Base-by-base conservation (phyloP, 2,888 invertebrate species). In the Phragmatobia fuliginosa region DNA sequence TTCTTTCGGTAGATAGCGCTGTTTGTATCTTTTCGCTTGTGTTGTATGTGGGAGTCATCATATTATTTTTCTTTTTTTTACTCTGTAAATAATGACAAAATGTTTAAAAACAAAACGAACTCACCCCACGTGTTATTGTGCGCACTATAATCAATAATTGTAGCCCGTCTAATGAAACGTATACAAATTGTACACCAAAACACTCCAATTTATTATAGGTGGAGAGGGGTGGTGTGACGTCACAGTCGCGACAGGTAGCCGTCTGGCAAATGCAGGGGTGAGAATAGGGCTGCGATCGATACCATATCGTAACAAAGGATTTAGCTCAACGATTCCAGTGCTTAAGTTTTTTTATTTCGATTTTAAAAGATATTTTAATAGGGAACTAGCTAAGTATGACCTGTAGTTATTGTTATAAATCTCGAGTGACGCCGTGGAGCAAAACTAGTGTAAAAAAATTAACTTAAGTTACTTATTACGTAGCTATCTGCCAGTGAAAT, bases 211-310 rank as follows among this genome's bases (percentile, higher is more conserved):
- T 58, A 68, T 36, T 62, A 33, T 67, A 62, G 28, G 33, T 28
- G 36, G 59, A 52, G 31, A 49, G 45, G 62, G 64, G 77, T 67
- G 77, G 69, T 67, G 61, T 78, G 79, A 81, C 81, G 81, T 81
- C 81, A 81, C 71, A 68, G 68, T 66, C 71, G 79, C 81, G 82
- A 72, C 82, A 82, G 82, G 82, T 81, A 82, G 70, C 75, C 74
- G 73, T 73, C 75, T 77, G 76, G 81, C 80, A 79, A 81, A 80
- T 82, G 77, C 78, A 77, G 80, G 77, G 81, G 82, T 74, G 80
- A 78, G 72, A 70, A 62, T 81, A 81, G 81, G 81, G 79, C 70
- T 81, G 81, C 81, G 73, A 76, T 82, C 81, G 72, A 81, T 81
- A 79, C 18, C 36, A 68, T 71, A 64, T 73, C 21, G 67, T 63